A percentile compares a stretch with the other conserved stretches of the same genome.
Conservation (phyloP, 2,113 vertebrate species). For the Eretmochelys imbricata region DNA sequence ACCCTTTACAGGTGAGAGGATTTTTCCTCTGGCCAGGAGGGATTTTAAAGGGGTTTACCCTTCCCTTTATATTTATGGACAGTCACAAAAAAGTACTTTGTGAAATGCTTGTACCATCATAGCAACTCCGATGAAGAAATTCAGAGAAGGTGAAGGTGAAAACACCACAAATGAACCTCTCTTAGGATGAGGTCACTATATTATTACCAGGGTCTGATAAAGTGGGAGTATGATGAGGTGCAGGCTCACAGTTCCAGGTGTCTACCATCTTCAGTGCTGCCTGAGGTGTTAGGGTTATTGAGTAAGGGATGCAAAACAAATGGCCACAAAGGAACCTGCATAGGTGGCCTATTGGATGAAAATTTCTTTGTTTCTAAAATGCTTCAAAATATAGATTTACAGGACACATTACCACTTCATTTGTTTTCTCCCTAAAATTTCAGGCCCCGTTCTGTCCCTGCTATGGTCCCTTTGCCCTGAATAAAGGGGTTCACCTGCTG, state of each 20-base stretch:
- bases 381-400: background rate
- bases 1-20: too few relatives aligned
- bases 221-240: background rate
- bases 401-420: rapidly evolving
- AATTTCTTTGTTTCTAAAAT: background rate
- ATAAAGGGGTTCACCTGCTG: background rate
- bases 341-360: background rate
- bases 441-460: background rate
- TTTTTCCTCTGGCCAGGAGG: too few relatives aligned
- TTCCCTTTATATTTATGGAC: background rate
- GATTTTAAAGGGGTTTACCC: too few relatives aligned
- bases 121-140: background rate
- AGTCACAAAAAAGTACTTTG: background rate
- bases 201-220: background rate
- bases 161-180: background rate
- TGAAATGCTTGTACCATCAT: background rate
- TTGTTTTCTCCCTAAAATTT: background rate
- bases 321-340: background rate
- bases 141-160: background rate
- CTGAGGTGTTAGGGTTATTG: background rate
- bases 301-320: background rate
- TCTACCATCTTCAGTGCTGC: background rate
- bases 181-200: background rate
- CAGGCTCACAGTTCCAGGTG: background rate
- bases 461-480: background rate